phyloP scores from a whole-genome alignment of 2,888 invertebrate genomes.

The Cyaniris semiargus region DNA sequence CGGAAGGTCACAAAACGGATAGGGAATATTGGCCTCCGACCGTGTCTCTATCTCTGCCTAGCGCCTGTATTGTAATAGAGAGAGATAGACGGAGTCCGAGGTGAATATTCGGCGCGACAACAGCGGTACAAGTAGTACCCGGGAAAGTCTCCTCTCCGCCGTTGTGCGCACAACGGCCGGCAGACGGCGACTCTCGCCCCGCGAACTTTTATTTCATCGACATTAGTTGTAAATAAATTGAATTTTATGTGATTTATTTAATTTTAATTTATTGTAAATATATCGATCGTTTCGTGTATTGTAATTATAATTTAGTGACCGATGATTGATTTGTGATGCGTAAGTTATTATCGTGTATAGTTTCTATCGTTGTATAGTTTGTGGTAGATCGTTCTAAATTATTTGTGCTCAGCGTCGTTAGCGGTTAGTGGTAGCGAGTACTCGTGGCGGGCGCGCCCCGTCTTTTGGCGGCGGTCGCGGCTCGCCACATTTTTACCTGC shows the following conservation, averaged over 20 bases:
- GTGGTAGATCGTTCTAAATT: conserved; percentile 60
- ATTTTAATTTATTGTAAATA: conserved; percentile 69
- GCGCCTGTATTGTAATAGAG: neutral
- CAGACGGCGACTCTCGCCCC: conserved; percentile 39
- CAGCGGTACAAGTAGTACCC: neutral
- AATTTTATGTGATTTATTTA: conserved; percentile 66
- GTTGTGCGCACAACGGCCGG: conserved; percentile 37
- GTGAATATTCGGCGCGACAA: neutral
- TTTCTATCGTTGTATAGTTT: conserved; percentile 71
- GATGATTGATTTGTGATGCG: conserved; percentile 66
- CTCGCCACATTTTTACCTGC: conserved; percentile 9
- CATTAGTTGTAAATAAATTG: conserved; percentile 67
- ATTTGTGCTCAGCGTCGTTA: conserved; percentile 46
- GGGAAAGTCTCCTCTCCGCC: conserved; percentile 40
- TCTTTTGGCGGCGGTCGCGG: neutral
- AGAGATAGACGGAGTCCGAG: conserved; percentile 2
- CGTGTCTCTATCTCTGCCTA: neutral
- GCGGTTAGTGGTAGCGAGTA: conserved; percentile 11
- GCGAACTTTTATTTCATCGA: conserved; percentile 45
- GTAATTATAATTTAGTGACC: conserved; percentile 59
- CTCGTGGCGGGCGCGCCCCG: neutral
- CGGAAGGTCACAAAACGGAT: neutral
- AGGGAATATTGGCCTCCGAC: neutral
- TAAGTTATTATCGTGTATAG: conserved; percentile 69
- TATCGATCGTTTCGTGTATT: conserved; percentile 64